phyloP scores from a whole-genome alignment of 2,797 vertebrate species.

The Hyperoplus immaculatus region DNA sequence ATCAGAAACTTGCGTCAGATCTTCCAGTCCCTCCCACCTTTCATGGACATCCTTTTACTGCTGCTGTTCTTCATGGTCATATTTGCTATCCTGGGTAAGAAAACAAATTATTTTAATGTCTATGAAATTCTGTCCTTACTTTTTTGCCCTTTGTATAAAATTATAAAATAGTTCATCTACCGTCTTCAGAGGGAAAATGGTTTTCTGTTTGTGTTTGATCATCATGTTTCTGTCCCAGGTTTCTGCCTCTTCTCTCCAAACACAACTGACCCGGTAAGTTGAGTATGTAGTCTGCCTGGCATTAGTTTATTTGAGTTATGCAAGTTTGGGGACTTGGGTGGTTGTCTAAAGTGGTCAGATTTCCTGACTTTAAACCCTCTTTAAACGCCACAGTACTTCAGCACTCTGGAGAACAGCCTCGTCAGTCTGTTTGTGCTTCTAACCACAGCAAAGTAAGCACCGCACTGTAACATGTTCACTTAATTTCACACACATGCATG shows the following conservation, averaged over 20 bases:
- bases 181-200: background rate
- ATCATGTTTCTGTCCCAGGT: constrained; percentile 78
- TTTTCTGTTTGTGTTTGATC: constrained; percentile 29
- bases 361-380: constrained; percentile 43
- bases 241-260: constrained; percentile 98
- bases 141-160: background rate
- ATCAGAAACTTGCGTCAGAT: constrained; percentile 97
- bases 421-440: constrained; percentile 97
- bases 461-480: background rate
- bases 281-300: constrained; percentile 21
- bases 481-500: constrained; percentile 19
- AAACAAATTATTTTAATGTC: background rate
- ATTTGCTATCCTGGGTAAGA: constrained; percentile 96
- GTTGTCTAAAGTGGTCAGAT: constrained; percentile 32
- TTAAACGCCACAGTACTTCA: constrained; percentile 94
- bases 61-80: constrained; percentile 99
- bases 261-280: constrained; percentile 91
- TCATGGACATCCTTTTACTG: constrained; percentile 97
- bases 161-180: background rate
- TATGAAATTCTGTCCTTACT: constrained; percentile 1
- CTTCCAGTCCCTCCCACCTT: constrained; percentile 99
- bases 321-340: background rate
- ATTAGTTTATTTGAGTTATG: constrained; percentile 32
- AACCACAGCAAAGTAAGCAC: constrained; percentile 97
- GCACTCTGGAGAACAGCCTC: constrained; percentile 95